Percentiles rank a stretch among this genome's conserved stretches.
Evolutionary conservation across 2,888 invertebrate species (phyloP).

Genomic region (Aphodius sticticus): DNA sequence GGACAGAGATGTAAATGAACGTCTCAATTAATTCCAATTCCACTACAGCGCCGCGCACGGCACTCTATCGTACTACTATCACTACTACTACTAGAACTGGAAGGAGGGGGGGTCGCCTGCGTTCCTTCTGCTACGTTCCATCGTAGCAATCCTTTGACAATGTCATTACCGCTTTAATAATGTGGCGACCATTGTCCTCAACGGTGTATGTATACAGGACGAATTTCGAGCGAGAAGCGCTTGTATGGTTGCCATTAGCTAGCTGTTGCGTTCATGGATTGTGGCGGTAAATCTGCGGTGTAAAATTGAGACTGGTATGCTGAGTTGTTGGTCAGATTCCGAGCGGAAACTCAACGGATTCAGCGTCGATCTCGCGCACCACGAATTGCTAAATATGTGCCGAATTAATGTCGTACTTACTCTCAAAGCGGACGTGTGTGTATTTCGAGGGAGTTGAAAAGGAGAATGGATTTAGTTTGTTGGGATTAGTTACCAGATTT

Average conservation of each 20-base stretch:
- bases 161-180: slow-evolving; percentile 41
- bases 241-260: not conserved
- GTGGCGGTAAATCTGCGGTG: not conserved
- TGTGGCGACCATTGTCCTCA: slow-evolving; percentile 38
- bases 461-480: not conserved
- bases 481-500: not conserved
- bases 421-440: not conserved
- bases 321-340: not conserved
- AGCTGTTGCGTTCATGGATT: not conserved
- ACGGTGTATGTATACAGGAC: not conserved
- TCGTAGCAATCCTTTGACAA: slow-evolving; percentile 34
- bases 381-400: not conserved
- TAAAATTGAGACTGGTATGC: not conserved
- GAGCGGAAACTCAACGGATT: not conserved
- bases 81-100: not conserved
- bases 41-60: not conserved
- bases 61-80: slow-evolving; percentile 9
- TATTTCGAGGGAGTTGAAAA: not conserved
- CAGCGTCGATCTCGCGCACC: not conserved
- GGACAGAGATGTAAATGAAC: slow-evolving; percentile 18
- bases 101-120: not conserved
- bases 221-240: not conserved
- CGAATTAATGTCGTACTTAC: not conserved
- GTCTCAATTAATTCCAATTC: slow-evolving; percentile 23
- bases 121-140: not conserved